Base-by-base conservation (phyloP, 2,888 invertebrate species). In the Ormyrus rosae region DNA sequence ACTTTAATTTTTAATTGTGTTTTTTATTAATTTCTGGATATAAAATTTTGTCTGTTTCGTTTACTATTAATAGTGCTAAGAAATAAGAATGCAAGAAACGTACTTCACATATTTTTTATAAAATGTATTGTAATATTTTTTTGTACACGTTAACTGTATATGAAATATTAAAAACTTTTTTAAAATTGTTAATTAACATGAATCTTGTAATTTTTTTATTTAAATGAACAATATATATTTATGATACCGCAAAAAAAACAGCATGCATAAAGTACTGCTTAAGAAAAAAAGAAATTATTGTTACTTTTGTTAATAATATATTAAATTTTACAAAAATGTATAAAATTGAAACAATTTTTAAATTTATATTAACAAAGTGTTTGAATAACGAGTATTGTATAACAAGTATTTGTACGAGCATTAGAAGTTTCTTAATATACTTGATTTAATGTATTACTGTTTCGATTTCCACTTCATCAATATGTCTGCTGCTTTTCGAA, bases 391-490 rank as follows among this genome's bases (percentile, higher is more conserved):
- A 13, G 13, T 69, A 65, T 67, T 61, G 51, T 72, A 63, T 56
- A 74, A 13, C 4, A 58, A 51, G 1, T 34, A 10, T 64, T 68
- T 76, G 53, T 80, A 72, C 68, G 68, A 80, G 8, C 51, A 60
- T 10, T n/a, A 64, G 48, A 61, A 46, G 53, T 13, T 48, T 74
- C 34, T 46, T 50, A 53, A 63, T 46, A 46, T 51, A n/a, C 48
- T 48, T 50, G 5, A 34, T 45, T 60, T 19, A 19, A 19, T 71
- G 4, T 46, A 51, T n/a, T 77, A 78, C 13, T 81, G 19, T 64
- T 85, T 13, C 9, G 71, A 63, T 51, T 91, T 90, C 86, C 91
- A 87, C 83, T 91, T 91, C 53, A 91, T 90, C 72, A 92, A 84
- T 53, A 88, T 87, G 10, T 87, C 83, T 2, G 87, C 89, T 9